Conservation (phyloP, 2,888 invertebrate genomes). For the Argyresthia goedartella region DNA sequence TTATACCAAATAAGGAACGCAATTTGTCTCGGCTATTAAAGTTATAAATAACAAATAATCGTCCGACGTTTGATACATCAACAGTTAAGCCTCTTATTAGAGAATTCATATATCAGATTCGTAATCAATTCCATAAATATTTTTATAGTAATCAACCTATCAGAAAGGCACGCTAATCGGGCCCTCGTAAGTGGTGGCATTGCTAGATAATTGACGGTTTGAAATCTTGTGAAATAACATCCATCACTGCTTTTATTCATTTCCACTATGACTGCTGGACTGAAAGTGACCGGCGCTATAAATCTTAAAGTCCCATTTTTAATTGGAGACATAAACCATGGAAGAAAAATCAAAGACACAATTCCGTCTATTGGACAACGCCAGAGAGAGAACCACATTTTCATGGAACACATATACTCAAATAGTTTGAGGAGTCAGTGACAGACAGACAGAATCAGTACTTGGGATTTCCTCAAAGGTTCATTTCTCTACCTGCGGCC, state of each 20-base stretch:
- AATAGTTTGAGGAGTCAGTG: no score
- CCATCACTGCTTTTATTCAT: slow-evolving; percentile 22
- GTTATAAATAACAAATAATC: background rate
- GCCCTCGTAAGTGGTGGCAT: slow-evolving; percentile 26
- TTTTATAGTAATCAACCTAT: slow-evolving; percentile 54
- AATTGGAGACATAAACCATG: no score
- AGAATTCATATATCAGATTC: slow-evolving; percentile 7
- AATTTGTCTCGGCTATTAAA: background rate
- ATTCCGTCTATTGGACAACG: no score
- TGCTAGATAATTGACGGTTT: slow-evolving; percentile 42
- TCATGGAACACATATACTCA: no score
- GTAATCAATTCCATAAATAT: slow-evolving; percentile 42
- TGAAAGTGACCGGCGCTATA: no score
- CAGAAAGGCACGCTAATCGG: slow-evolving; percentile 43
- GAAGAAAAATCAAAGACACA: no score
- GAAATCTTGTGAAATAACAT: slow-evolving; percentile 42
- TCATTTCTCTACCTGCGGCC: slow-evolving; percentile 36
- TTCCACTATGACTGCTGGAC: background rate
- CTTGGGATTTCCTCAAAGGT: slow-evolving; percentile 8
- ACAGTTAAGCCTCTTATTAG: slow-evolving; percentile 4
- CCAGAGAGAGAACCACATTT: no score
- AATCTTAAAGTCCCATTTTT: no score
- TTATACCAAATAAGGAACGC: background rate
- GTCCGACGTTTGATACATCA: background rate
- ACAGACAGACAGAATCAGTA: background rate